Evolutionary conservation across 2,113 vertebrate genomes (phyloP).

Genomic region (Forbesichthys papilliferus): DNA sequence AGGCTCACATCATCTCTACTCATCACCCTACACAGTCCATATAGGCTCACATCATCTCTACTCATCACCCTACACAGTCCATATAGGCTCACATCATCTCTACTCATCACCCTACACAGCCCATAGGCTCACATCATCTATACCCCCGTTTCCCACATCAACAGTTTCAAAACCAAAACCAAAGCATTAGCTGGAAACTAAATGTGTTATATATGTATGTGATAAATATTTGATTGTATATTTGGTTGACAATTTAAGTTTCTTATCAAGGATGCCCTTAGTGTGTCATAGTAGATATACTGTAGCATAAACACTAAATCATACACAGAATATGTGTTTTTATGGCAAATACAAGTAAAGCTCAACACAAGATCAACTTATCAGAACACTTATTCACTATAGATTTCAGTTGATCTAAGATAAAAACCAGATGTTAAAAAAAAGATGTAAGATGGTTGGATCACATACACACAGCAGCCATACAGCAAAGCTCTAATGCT

Average conservation of each 20-base stretch:
- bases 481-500: conserved; percentile 9
- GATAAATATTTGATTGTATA: conserved; percentile 13
- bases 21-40: no score
- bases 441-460: conserved; percentile 3
- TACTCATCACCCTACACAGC: no score
- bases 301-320: not conserved
- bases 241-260: conserved; percentile 20
- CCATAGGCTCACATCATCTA: no score
- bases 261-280: conserved; percentile 20
- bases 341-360: not conserved
- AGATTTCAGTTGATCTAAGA: conserved; percentile 24
- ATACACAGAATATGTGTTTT: not conserved
- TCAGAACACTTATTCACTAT: conserved; percentile 9
- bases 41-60: no score
- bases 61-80: no score
- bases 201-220: no score
- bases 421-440: conserved; percentile 22
- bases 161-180: no score
- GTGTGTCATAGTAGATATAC: not conserved
- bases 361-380: not conserved
- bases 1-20: no score
- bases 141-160: no score
- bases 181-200: no score
- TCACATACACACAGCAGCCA: conserved; percentile 1
- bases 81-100: no score